Conservation (phyloP, 2,113 vertebrate species). For the Otolemur garnettii region DNA sequence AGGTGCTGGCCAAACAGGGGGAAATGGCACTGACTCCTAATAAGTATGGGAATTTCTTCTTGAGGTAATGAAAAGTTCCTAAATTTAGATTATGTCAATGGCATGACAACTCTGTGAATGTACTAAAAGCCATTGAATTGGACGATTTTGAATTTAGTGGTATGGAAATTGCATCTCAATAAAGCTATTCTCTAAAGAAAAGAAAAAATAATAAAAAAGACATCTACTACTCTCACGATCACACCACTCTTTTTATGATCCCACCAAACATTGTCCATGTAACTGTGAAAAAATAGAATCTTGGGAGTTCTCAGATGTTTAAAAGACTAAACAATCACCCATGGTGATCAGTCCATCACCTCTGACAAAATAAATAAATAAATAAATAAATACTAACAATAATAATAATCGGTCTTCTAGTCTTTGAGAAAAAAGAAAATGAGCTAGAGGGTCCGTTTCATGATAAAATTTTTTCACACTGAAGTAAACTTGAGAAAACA, state of each 20-base stretch:
- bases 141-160: background rate
- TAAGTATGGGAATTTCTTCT: background rate
- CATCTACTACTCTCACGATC: background rate
- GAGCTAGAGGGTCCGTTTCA: conserved; percentile 49
- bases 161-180: background rate
- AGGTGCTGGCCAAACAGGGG: background rate
- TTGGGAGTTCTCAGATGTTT: background rate
- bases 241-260: background rate
- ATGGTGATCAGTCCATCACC: background rate
- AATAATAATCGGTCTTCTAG: background rate
- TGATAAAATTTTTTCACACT: conserved; percentile 81
- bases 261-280: background rate
- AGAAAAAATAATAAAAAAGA: background rate
- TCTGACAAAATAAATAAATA: background rate
- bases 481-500: conserved; percentile 82
- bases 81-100: conserved; percentile 5
- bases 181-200: background rate
- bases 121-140: background rate
- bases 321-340: conserved; percentile 24
- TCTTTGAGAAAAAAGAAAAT: conserved; percentile 59
- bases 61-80: background rate
- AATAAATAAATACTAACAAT: background rate
- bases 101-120: background rate
- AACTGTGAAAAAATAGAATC: conserved; percentile 46
- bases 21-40: background rate